These are phyloP conservation scores for Dioctria rufipes DNA, from an alignment of 2,888 invertebrate species.

Conservation along the genomic window DNA sequence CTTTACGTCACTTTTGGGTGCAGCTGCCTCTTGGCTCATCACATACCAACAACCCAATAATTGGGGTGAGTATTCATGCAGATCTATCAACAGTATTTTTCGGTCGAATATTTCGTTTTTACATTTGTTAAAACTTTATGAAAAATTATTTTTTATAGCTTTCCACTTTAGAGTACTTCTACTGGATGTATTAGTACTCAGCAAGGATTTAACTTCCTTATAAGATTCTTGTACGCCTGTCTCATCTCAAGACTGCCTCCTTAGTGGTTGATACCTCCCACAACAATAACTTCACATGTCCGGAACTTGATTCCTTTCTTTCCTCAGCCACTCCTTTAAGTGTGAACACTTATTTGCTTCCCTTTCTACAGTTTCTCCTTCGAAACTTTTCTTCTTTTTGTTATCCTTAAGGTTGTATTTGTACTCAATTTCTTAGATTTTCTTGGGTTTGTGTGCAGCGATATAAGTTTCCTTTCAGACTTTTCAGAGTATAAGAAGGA, in stretches of 20 bases:
- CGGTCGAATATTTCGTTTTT: background rate
- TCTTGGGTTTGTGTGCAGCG: conserved; percentile 28
- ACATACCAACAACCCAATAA: background rate
- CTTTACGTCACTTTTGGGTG: conserved; percentile 48
- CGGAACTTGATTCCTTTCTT: conserved; percentile 17
- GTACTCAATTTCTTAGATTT: conserved; percentile 27
- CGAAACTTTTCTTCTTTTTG: conserved; percentile 24
- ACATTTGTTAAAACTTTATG: background rate
- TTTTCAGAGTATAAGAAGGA: background rate
- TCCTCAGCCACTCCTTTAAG: conserved; percentile 26
- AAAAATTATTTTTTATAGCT: background rate
- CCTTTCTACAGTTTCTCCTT: conserved; percentile 27
- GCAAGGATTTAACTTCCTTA: background rate
- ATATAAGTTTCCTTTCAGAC: conserved; percentile 7
- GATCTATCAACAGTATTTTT: conserved; percentile 37
- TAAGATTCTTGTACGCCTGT: conserved; percentile 23
- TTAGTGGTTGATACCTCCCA: conserved; percentile 12
- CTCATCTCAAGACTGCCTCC: conserved; percentile 7
- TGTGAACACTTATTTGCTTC: conserved; percentile 30
- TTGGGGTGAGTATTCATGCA: conserved; percentile 51
- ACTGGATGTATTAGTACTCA: too few species aligned
- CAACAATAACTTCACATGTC: conserved; percentile 45
- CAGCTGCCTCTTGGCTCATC: conserved; percentile 55
- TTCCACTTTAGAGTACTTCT: background rate
- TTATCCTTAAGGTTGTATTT: conserved; percentile 10